Evolutionary conservation across 1,140 invertebrate species (phyloP), one percentile per base, ranked within the genome.

Genomic region (Halyomorpha halys): DNA sequence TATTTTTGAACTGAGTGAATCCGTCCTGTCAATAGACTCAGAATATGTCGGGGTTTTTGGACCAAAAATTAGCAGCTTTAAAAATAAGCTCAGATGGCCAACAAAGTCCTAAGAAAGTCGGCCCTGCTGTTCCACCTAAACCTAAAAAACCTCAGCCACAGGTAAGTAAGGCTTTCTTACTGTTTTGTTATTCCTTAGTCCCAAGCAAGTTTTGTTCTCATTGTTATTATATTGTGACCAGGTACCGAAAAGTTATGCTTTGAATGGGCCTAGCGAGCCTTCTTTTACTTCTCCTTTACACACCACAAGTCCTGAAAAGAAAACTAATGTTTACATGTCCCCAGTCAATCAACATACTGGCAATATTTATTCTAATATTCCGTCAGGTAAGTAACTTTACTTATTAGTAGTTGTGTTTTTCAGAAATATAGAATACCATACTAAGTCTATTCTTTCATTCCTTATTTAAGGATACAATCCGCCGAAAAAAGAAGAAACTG

Each of bases 111-210:
- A 86, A 83, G 69, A 89, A 88, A 74, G 74, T 86, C 63, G 86
- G 83, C 65, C 86, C 87, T 62, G 84, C 85, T 56, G 82, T 88
- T 60, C 86, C 86, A 44, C 86, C 86, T n/a, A 89, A 89, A 74
- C 86, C 86, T 53, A 86, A 86, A 75, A 83, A 83, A 71, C 79
- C 81, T 65, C 80, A 83, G 71, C 84, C 84, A n/a, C 81, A 85
- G 79, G 83, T 85, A 75, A 39, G 51, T 63, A 18, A 23, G 14
- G 3, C 39, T 25, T 54, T 44, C 6, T 19, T 19, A 45, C 3
- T 9, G 15, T 44, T 14, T 25, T 45, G 62, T 25, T 56, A 67
- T 60, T 16, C n/a, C 13, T 59, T 64, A 16, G 13, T 34, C n/a
- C 51, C 15, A 9, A 64, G 21, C 13, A 18, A 53, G 23, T 30